Evolutionary conservation across 2,797 vertebrate species (phyloP), one percentile per base, ranked within the genome.

Genomic region (Anguilla anguilla): DNA sequence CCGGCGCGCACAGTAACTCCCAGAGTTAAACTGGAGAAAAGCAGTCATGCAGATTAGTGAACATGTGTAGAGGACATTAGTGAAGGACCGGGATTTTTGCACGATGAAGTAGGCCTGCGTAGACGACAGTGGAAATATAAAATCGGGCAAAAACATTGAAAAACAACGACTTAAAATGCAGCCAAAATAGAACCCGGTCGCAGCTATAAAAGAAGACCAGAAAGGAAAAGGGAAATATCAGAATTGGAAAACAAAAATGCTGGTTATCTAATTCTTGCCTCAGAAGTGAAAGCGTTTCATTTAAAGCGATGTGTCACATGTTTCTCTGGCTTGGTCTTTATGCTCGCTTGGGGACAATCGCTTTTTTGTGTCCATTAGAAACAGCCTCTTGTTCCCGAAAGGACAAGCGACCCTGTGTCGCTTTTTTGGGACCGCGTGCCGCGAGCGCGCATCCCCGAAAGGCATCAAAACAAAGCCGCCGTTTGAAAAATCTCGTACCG

Each of bases 241-340:
- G 35, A 81, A 81, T 81, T 46, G 77, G 77, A 49, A 81, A 43
- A 81, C 77, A 35, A 81, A 81, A 81, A 81, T 25, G 77, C 43
- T 49, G 19, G 11, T 81, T 81, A 81, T 81, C 77, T 81, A 25
- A 22, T 81, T 81, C 39, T 1, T 43, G 22, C 77, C 17, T 2
- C 77, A 22, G 77, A 46, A 81, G 17, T 46, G 77, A 81, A 49
- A 49, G 77, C 43, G 17, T 10, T 46, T 81, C 77, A 46, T 81
- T 81, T 46, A 81, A 9, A 46, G 77, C 77, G 43, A 81, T 3
- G 77, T 25, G 39, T 46, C 77, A 81, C 43, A 49, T 81, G 17
- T 25, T 81, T 49, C 25, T 49, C 43, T 19, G 17, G 77, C 77
- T 19, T 51, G 13, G 43, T 81, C 43, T 49, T 81, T 46, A 49